A percentile compares a stretch with the other conserved stretches of the same genome.
phyloP scores from a whole-genome alignment of 1,140 invertebrate species.

The Apocrypta bakeri region DNA sequence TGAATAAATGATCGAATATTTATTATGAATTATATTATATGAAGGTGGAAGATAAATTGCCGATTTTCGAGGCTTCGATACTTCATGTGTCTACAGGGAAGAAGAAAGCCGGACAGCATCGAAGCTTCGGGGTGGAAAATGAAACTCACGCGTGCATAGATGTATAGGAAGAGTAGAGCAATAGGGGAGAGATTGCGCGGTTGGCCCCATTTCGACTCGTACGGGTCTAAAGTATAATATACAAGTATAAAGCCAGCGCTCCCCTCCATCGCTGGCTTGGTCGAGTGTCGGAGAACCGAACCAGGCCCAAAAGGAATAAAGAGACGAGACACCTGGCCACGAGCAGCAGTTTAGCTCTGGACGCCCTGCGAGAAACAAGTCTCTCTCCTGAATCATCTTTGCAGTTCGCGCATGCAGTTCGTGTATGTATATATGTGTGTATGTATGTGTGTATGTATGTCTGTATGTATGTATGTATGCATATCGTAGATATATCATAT shows the following conservation, averaged over 20 bases:
- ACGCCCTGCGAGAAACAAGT: conserved; percentile 51
- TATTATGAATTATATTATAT: too few species aligned
- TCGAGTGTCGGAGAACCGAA: conserved; percentile 56
- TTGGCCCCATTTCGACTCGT: conserved; percentile 54
- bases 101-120: neutral
- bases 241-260: conserved; percentile 53
- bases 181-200: neutral
- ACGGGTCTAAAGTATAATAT: too few species aligned
- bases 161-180: neutral
- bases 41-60: too few species aligned
- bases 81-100: neutral
- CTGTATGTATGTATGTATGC: too few species aligned
- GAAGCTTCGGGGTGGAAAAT: neutral
- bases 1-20: too few species aligned
- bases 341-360: conserved; percentile 66
- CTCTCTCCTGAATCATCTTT: neutral
- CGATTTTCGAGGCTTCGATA: too few species aligned
- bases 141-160: neutral
- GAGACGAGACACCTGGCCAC: conserved; percentile 67
- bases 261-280: neutral
- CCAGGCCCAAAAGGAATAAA: conserved; percentile 71
- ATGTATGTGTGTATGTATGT: too few species aligned
- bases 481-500: too few species aligned
- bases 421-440: too few species aligned
- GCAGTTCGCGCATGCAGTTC: too few species aligned